Evolutionary conservation across 2,797 vertebrate species (phyloP), one percentile per base, ranked within the genome.

Genomic region (Oryzias sinensis): DNA sequence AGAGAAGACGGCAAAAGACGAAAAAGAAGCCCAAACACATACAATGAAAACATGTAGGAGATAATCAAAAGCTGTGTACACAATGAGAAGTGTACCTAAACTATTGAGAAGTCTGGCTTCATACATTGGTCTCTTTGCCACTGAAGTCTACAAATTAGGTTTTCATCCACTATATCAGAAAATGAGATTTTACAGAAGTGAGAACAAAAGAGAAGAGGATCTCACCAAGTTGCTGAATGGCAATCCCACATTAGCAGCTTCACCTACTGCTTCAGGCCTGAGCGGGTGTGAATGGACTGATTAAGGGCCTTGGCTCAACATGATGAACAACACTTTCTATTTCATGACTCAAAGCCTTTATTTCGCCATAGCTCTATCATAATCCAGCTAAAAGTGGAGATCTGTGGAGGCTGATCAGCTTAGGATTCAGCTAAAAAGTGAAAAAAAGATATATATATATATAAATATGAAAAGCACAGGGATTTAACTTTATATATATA

Each of bases 221-320:
- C 58, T 72, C 59, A 58, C 56, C 59, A 75, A 65, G 51, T 22
- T 54, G 40, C 70, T 81, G 77, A 86, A 84, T 74, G 83, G 78
- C 66, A 84, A 88, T 84, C 82, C 78, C 66, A 80, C 84, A 85
- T 85, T 87, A 88, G 77, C 69, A 57, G 76, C 71, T 72, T 84
- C 80, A 85, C 85, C 83, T 90, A 79, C 69, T 67, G 83, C 79
- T 86, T 64, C 55, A 62, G 75, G 68, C 73, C 66, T 75, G 72
- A 81, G 77, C 78, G 70, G 69, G 72, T 86, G 77, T 85, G 88
- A 90, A 85, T 59, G 76, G 80, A 61, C 82, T 88, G 88, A 91
- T 90, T 90, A 87, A 70, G 79, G 76, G 65, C 76, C 72, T 83
- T 73, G 73, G 78, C 79, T 81, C 54, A 27, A 84, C 77, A 85